Conservation (phyloP, 2,888 invertebrate genomes). For the Hirtodrosophila trivittata region DNA sequence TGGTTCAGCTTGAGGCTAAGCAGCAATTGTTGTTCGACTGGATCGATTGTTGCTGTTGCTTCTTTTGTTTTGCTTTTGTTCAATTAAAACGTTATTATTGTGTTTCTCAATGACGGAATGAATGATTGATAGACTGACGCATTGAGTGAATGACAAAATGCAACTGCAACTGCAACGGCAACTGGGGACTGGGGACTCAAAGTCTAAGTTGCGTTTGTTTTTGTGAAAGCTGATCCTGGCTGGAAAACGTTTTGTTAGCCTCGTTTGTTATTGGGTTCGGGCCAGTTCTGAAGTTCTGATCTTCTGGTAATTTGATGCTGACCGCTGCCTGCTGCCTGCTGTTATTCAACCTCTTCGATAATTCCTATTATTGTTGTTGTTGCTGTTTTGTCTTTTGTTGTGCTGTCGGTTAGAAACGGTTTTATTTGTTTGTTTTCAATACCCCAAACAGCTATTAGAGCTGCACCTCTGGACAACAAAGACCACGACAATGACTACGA, state of each 20-base stretch:
- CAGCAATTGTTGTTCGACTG: constrained; percentile 66
- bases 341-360: constrained; percentile 18
- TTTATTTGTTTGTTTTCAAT: constrained; percentile 66
- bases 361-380: constrained; percentile 17
- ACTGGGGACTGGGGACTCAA: constrained; percentile 66
- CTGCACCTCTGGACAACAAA: constrained; percentile 31
- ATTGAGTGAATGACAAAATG: constrained; percentile 32
- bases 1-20: background rate
- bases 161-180: constrained; percentile 20
- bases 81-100: constrained; percentile 80
- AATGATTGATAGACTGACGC: constrained; percentile 38
- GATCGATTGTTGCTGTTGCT: constrained; percentile 29
- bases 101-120: constrained; percentile 49
- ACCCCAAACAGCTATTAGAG: constrained; percentile 47
- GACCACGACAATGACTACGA: constrained; percentile 19
- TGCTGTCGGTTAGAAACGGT: constrained; percentile 49
- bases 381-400: constrained; percentile 34
- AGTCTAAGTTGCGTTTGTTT: constrained; percentile 68
- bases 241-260: constrained; percentile 67
- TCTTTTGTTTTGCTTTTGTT: constrained; percentile 59
- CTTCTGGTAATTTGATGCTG: constrained; percentile 70
- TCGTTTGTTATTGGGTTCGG: constrained; percentile 21
- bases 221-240: constrained; percentile 77
- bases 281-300: constrained; percentile 38
- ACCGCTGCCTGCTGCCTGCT: constrained; percentile 17